Conservation (phyloP, 2,113 vertebrate genomes). For the Genyomyrus donnyi region DNA sequence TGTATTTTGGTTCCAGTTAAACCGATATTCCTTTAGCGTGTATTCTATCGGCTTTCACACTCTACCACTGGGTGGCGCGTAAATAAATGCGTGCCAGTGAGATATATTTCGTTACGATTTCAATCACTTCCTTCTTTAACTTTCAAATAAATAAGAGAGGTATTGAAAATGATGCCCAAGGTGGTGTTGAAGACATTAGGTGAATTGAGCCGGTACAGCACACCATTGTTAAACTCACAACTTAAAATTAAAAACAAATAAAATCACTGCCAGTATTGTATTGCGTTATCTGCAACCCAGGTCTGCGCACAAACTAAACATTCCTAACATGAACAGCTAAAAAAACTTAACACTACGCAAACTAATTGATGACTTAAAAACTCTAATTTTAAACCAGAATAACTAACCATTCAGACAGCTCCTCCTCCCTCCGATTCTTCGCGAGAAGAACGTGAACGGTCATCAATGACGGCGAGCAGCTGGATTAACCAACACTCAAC, state of each 20-base stretch:
- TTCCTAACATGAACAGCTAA: rapidly evolving
- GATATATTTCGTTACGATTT: background rate
- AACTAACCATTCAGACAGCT: slow-evolving; percentile 10
- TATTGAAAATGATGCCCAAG: background rate
- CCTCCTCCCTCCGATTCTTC: slow-evolving; percentile 22
- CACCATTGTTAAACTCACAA: background rate
- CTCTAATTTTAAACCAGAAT: rapidly evolving
- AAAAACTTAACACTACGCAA: no score
- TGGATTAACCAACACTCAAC: slow-evolving; percentile 1
- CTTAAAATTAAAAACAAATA: background rate
- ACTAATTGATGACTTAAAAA: rapidly evolving
- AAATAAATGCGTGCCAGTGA: background rate
- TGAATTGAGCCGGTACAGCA: background rate
- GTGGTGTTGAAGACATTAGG: background rate
- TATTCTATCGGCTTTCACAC: background rate
- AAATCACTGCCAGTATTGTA: background rate
- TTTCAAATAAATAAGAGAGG: background rate
- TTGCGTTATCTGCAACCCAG: background rate
- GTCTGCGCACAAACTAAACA: no score
- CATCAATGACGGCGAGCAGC: slow-evolving; percentile 36
- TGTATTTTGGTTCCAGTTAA: background rate
- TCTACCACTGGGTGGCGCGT: background rate
- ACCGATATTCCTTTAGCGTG: background rate
- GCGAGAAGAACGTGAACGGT: slow-evolving; percentile 33
- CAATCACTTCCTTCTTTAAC: background rate